These are phyloP conservation scores for Tetragnatha montana DNA, from an alignment of 2,888 invertebrate genomes.

Conservation along the genomic window DNA sequence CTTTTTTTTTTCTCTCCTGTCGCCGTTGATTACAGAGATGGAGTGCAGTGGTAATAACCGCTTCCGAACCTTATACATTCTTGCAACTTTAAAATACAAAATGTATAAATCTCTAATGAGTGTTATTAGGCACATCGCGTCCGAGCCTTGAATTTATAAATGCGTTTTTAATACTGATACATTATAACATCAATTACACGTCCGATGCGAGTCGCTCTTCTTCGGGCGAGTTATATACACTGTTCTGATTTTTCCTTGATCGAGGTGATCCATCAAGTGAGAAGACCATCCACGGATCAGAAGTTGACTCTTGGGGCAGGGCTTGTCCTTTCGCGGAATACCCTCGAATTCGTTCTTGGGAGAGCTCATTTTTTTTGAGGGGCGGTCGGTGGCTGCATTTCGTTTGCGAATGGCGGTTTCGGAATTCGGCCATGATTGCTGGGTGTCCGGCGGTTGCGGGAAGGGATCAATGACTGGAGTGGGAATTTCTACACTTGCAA, in stretches of 20 bases:
- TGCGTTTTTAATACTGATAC: slow-evolving; percentile 51
- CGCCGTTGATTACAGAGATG: slow-evolving; percentile 27
- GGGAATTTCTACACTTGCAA: too few relatives aligned
- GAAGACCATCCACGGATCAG: not conserved
- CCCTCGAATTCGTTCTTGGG: not conserved
- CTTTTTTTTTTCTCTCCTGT: not conserved
- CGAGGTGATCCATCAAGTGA: slow-evolving; percentile 17
- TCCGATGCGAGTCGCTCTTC: not conserved
- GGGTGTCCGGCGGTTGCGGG: not conserved
- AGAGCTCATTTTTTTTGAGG: not conserved
- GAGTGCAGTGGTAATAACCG: not conserved
- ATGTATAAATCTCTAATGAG: slow-evolving; percentile 58
- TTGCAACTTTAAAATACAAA: slow-evolving; percentile 69
- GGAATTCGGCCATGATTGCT: not conserved
- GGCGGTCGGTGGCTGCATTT: not conserved
- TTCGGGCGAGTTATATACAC: slow-evolving; percentile 15
- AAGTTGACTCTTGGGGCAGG: not conserved
- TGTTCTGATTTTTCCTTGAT: slow-evolving; percentile 16
- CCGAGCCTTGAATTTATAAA: slow-evolving; percentile 4
- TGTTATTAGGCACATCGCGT: slow-evolving; percentile 20
- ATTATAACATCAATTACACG: slow-evolving; percentile 23
- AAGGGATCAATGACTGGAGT: not conserved
- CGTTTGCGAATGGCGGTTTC: not conserved
- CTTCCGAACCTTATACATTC: slow-evolving; percentile 50
- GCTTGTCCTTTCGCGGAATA: not conserved